Evolutionary conservation across 2,113 vertebrate species (phyloP).

Genomic region (Piprites chloris): DNA sequence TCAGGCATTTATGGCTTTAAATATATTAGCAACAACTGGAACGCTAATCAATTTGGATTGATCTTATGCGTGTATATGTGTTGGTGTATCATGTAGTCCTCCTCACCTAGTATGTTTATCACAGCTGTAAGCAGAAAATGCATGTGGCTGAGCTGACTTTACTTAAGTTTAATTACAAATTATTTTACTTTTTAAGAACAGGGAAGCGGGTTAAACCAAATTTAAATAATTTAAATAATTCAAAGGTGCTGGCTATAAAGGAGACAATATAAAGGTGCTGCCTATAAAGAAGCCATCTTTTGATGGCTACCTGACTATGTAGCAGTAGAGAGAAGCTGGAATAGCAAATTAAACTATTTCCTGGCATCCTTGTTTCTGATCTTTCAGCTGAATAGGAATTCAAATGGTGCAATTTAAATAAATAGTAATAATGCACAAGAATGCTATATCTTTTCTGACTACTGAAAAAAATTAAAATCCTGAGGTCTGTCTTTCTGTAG

Average conservation of each 20-base stretch:
- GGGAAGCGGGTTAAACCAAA: not conserved
- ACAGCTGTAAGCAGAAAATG: not conserved
- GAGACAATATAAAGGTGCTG: not conserved
- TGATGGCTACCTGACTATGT: not conserved
- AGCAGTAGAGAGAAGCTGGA: not conserved
- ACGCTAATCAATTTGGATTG: not conserved
- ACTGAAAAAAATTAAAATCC: not conserved
- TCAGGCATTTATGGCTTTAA: not conserved
- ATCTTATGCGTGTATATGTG: not conserved
- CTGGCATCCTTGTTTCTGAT: not conserved
- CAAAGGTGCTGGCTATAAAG: not conserved
- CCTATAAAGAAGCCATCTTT: not conserved
- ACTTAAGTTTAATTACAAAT: not conserved
- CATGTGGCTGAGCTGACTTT: not conserved
- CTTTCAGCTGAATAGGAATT: not conserved
- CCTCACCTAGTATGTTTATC: not conserved
- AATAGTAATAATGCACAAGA: not conserved
- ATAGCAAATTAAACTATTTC: not conserved
- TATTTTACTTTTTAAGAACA: not conserved
- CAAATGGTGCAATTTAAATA: not conserved
- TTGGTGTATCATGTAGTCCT: not conserved
- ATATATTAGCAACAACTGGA: not conserved
- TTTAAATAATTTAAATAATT: not conserved
- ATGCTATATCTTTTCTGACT: not conserved
- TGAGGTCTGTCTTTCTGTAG: not conserved